Conservation (phyloP, 2,113 vertebrate genomes). For the Andinoacara biseriatus region DNA sequence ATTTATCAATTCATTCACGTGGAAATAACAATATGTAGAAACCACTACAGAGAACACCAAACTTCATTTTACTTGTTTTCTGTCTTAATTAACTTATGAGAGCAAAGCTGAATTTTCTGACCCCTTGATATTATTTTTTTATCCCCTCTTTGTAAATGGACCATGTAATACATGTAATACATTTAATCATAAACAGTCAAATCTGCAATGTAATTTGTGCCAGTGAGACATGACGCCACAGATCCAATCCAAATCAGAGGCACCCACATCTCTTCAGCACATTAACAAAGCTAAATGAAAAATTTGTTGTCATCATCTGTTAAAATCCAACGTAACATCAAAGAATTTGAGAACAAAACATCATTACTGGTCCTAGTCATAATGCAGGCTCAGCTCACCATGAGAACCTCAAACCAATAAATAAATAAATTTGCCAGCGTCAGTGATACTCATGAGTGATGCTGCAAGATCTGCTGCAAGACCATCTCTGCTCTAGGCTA, state of each 20-base stretch:
- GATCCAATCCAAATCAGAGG: not conserved
- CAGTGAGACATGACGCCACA: not conserved
- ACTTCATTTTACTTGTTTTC: too few relatives aligned
- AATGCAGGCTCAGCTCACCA: not conserved
- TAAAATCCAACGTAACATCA: not conserved
- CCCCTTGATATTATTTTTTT: too few relatives aligned
- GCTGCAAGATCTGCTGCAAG: not conserved
- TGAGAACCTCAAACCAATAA: not conserved
- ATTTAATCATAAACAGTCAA: not conserved
- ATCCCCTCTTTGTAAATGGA: too few relatives aligned
- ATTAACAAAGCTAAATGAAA: not conserved
- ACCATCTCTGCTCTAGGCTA: not conserved
- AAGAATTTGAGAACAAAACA: not conserved
- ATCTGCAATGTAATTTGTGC: not conserved
- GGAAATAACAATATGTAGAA: too few relatives aligned
- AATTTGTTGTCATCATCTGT: not conserved
- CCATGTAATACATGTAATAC: too few relatives aligned
- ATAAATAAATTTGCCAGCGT: not conserved
- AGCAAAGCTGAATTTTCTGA: too few relatives aligned
- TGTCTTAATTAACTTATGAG: too few relatives aligned
- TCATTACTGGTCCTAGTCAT: not conserved
- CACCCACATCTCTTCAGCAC: fast-evolving
- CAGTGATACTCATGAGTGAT: not conserved
- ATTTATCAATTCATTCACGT: too few relatives aligned
- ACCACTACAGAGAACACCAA: too few relatives aligned